Evolutionary conservation across 1,140 invertebrate genomes (phyloP).

Genomic region (Brachystomella parvula): DNA sequence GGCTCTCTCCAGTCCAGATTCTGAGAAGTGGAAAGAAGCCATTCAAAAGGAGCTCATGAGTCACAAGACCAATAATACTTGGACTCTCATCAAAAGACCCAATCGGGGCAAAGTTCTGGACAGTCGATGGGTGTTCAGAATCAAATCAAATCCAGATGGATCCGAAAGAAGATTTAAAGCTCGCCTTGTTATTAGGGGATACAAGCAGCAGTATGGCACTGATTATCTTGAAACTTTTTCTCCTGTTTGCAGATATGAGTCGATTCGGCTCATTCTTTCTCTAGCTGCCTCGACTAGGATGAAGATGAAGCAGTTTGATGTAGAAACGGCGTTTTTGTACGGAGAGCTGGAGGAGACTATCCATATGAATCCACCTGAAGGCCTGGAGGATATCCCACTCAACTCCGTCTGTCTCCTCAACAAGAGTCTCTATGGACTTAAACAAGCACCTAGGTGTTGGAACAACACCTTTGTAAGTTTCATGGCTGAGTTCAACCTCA

Average conservation of each 20-base stretch:
- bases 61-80: conserved; percentile 34
- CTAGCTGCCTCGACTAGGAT: conserved; percentile 22
- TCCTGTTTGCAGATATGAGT: conserved; percentile 38
- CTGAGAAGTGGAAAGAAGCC: conserved; percentile 25
- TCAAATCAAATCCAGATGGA: conserved; percentile 16
- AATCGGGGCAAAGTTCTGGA: conserved; percentile 5
- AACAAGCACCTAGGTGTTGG: conserved; percentile 41
- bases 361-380: conserved; percentile 37
- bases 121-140: conserved; percentile 24
- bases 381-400: conserved; percentile 24
- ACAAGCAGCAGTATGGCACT: conserved; percentile 28
- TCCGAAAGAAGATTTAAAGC: conserved; percentile 35
- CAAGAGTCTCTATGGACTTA: conserved; percentile 3
- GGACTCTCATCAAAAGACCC: conserved; percentile 37
- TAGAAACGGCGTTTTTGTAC: conserved; percentile 37
- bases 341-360: conserved; percentile 38
- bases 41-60: conserved; percentile 31
- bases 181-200: conserved; percentile 39
- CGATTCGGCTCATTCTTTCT: conserved; percentile 39
- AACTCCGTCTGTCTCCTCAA: neutral
- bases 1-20: conserved; percentile 24
- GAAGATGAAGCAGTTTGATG: conserved; percentile 19
- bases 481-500: conserved; percentile 40
- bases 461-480: conserved; percentile 39
- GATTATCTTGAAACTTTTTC: conserved; percentile 40